phyloP scores from a whole-genome alignment of 2,797 vertebrate species.

The Sternarchorhynchus goeldii region DNA sequence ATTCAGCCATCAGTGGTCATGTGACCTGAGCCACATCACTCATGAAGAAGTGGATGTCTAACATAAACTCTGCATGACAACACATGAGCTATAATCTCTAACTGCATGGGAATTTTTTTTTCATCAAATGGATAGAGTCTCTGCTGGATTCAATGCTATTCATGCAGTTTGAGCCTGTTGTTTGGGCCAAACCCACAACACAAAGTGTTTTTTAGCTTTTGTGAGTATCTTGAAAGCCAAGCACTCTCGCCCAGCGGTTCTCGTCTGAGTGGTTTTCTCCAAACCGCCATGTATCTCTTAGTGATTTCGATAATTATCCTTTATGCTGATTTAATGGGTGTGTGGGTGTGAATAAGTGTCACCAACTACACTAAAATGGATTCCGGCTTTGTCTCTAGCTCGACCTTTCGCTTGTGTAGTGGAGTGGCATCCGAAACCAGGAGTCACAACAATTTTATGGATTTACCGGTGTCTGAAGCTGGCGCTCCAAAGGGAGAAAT shows the following conservation, averaged over 20 bases:
- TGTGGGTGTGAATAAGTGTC: conserved; percentile 43
- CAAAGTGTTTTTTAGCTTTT: too few relatives aligned
- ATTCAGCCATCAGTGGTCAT: too few relatives aligned
- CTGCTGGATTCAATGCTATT: too few relatives aligned
- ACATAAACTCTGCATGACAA: too few relatives aligned
- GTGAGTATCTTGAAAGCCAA: too few relatives aligned
- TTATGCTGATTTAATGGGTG: conserved; percentile 47
- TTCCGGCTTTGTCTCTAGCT: background rate
- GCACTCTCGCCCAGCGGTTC: background rate
- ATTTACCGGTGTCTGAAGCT: background rate
- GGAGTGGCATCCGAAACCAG: conserved; percentile 2
- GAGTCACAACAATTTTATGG: conserved; percentile 2
- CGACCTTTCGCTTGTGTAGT: background rate
- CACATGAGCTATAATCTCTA: too few relatives aligned
- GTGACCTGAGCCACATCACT: too few relatives aligned
- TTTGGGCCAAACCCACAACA: background rate
- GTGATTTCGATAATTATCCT: conserved; percentile 41
- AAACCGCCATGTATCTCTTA: conserved; percentile 13
- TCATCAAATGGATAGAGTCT: too few relatives aligned
- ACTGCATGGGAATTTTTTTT: too few relatives aligned
- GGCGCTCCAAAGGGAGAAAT: too few relatives aligned
- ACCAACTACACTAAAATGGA: conserved; percentile 40
- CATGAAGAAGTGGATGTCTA: too few relatives aligned
- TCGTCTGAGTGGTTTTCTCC: conserved; percentile 22
- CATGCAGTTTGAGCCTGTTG: too few relatives aligned